phyloP scores from a whole-genome alignment of 2,113 vertebrate species.

The Mustelus asterias region DNA sequence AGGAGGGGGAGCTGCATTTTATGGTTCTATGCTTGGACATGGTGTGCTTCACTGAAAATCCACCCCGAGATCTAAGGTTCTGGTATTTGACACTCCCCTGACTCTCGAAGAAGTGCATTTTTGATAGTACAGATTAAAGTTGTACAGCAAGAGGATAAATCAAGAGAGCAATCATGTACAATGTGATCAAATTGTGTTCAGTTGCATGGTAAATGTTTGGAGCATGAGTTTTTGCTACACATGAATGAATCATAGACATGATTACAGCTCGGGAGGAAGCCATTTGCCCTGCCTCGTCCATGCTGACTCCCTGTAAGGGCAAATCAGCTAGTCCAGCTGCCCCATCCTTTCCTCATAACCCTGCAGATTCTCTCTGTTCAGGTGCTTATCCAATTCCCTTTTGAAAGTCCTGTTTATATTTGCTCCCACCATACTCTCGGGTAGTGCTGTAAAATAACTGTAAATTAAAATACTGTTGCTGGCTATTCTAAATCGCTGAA shows the following conservation, averaged over 20 bases:
- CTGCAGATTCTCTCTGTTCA: background rate
- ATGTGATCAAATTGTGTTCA: background rate
- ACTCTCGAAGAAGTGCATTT: background rate
- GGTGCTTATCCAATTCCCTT: background rate
- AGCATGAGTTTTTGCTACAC: background rate
- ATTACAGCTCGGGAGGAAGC: background rate
- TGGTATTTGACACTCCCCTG: background rate
- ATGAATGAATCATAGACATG: background rate
- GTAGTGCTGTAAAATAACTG: background rate
- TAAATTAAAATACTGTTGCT: background rate
- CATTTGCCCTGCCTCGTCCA: background rate
- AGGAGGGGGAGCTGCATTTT: no score
- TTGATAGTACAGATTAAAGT: background rate
- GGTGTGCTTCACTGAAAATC: no score
- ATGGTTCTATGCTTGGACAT: no score
- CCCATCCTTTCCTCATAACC: background rate
- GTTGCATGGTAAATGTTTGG: background rate
- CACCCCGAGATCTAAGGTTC: background rate
- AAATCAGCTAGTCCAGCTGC: background rate
- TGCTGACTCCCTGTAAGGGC: background rate
- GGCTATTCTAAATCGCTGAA: background rate
- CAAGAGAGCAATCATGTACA: background rate
- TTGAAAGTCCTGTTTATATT: background rate
- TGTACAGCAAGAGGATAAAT: background rate
- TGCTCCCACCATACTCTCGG: background rate